Base-by-base conservation (phyloP, 2,888 invertebrate genomes). In the Epicampocera succincta region DNA sequence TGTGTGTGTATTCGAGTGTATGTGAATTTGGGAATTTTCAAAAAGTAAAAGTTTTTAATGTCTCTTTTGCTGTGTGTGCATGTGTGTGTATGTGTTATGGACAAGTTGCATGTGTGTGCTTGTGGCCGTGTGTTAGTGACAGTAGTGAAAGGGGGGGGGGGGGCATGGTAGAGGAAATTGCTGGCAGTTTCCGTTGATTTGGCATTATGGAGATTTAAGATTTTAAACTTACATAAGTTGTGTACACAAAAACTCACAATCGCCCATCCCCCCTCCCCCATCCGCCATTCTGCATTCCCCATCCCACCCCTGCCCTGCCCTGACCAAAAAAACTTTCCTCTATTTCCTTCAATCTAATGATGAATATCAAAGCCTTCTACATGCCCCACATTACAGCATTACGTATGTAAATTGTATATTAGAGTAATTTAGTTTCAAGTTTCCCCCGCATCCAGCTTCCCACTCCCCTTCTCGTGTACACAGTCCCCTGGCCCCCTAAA, bases 391-490 rank as follows among this genome's bases (percentile, higher is more conserved):
- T 15, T 25, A 33, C 17, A 33, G 33, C 33, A 63, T 77, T 78
- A 72, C 44, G 56, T 78, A 72, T 78, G 77, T 78, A 72, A 72
- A 78, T 72, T 72, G 72, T 78, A 72, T 71, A 72, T 72, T 72
- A 65, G 38, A 60, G 72, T 78, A 78, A 78, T 78, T 78, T 78
- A 78, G 65, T 78, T 78, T 78, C 72, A 78, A 78, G 52, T 78
- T 60, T 13, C 19, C 17, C 4, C 29, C 13, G 2, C n/a, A n/a
- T n/a, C n/a, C n/a, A n/a, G n/a, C n/a, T n/a, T n/a, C 25, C 17
- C n/a, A 1, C 17, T 0, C 0, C 56, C 9, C 2, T 5, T 25
- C 2, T 5, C 5, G 5, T 5, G 2, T 3, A 2, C 25, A 25
- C 25, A 3, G 3, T 25, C 15, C 50, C 13, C 17, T 1, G 2